phyloP scores from a whole-genome alignment of 2,113 vertebrate genomes.

The Chionis minor region DNA sequence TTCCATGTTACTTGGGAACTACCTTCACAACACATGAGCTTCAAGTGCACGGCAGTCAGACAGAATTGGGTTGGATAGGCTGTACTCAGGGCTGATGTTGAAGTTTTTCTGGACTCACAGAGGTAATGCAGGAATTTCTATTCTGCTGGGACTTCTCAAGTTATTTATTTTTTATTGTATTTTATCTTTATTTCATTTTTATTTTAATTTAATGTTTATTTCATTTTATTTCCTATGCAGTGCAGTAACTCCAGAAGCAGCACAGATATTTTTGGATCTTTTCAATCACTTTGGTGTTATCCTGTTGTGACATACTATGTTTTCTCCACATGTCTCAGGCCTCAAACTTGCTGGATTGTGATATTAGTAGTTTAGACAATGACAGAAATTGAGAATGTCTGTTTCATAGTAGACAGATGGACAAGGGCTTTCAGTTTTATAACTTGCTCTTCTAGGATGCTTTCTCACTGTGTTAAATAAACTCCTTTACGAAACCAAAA shows the following conservation, averaged over 20 bases:
- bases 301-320: background rate
- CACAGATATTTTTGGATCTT: background rate
- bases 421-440: background rate
- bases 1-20: background rate
- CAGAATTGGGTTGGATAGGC: background rate
- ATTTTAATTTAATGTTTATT: background rate
- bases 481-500: background rate
- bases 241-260: background rate
- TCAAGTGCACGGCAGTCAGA: background rate
- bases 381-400: background rate
- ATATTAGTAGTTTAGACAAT: background rate
- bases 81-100: background rate
- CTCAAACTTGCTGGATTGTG: background rate
- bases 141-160: background rate
- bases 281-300: background rate
- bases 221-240: background rate
- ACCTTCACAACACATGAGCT: too few species aligned
- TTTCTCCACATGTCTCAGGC: background rate
- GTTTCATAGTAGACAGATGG: background rate
- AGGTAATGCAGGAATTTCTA: background rate
- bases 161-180: background rate
- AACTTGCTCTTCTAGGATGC: background rate
- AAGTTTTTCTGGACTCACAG: background rate
- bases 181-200: background rate
- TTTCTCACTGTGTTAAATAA: background rate